Percentiles rank a stretch among this genome's conserved stretches.
Conservation (phyloP, 2,888 invertebrate genomes). For the Muschampia staudingeri region DNA sequence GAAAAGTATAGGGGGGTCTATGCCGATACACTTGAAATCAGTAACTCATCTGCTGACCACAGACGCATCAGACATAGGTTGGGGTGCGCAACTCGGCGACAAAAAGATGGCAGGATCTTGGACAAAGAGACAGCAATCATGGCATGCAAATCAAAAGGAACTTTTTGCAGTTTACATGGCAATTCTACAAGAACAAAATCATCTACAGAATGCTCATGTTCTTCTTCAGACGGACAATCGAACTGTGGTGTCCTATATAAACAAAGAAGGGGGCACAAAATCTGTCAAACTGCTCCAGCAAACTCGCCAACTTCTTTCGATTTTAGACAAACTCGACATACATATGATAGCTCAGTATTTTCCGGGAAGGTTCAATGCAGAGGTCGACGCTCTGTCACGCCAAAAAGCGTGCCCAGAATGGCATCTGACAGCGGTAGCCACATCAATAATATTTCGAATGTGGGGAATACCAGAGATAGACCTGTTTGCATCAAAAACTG, state of each 20-base stretch:
- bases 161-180: slow-evolving; percentile 48
- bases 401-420: slow-evolving; percentile 41
- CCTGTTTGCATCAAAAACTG: slow-evolving; percentile 57
- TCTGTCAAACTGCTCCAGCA: slow-evolving; percentile 50
- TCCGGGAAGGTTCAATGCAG: slow-evolving; percentile 63
- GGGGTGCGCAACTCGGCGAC: slow-evolving; percentile 58
- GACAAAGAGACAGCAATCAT: slow-evolving; percentile 49
- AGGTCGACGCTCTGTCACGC: slow-evolving; percentile 61
- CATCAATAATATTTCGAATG: slow-evolving; percentile 44
- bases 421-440: slow-evolving; percentile 50
- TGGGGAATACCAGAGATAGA: slow-evolving; percentile 61
- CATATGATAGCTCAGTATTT: slow-evolving; percentile 50
- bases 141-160: slow-evolving; percentile 60
- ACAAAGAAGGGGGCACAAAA: slow-evolving; percentile 68
- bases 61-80: slow-evolving; percentile 60
- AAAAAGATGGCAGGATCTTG: slow-evolving; percentile 52
- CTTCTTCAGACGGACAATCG: slow-evolving; percentile 50
- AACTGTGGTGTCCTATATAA: slow-evolving; percentile 43
- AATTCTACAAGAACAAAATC: slow-evolving; percentile 30
- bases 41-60: slow-evolving; percentile 57
- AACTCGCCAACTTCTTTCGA: slow-evolving; percentile 43
- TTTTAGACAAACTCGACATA: slow-evolving; percentile 42
- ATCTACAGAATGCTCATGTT: slow-evolving; percentile 49
- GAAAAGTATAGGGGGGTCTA: no score
- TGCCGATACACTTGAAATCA: not conserved